phyloP scores from a whole-genome alignment of 2,888 invertebrate species.

The Meloe dianella region DNA sequence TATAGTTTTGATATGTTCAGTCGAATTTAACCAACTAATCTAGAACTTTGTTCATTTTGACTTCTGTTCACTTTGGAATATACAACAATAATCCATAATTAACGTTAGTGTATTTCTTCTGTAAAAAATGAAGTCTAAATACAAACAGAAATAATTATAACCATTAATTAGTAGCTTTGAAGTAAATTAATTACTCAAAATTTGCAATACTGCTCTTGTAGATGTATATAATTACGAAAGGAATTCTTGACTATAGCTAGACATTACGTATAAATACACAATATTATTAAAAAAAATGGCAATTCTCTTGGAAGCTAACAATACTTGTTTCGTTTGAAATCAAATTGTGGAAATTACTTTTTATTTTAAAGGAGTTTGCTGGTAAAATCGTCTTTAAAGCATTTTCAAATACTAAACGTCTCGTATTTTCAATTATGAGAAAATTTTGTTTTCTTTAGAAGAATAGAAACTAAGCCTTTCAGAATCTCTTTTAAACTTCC shows the following conservation, averaged over 20 bases:
- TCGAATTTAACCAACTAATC: not conserved
- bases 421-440: not conserved
- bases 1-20: too few relatives aligned
- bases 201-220: not conserved
- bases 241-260: too few relatives aligned
- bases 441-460: not conserved
- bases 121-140: not conserved
- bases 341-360: not conserved
- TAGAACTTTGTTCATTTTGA: not conserved
- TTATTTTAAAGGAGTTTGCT: not conserved
- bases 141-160: not conserved
- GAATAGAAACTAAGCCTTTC: not conserved
- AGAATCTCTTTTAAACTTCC: not conserved
- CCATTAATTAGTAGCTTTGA: constrained; percentile 1
- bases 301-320: not conserved
- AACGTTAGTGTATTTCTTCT: not conserved
- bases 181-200: not conserved
- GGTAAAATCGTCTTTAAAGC: not conserved
- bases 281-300: too few relatives aligned
- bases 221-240: not conserved
- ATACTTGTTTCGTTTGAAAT: not conserved
- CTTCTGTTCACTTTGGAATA: not conserved
- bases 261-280: not conserved
- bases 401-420: not conserved
- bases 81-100: not conserved